These are phyloP conservation scores for Cyprinodon variegatus DNA, from an alignment of 2,113 vertebrate species.

Conservation along the genomic window DNA sequence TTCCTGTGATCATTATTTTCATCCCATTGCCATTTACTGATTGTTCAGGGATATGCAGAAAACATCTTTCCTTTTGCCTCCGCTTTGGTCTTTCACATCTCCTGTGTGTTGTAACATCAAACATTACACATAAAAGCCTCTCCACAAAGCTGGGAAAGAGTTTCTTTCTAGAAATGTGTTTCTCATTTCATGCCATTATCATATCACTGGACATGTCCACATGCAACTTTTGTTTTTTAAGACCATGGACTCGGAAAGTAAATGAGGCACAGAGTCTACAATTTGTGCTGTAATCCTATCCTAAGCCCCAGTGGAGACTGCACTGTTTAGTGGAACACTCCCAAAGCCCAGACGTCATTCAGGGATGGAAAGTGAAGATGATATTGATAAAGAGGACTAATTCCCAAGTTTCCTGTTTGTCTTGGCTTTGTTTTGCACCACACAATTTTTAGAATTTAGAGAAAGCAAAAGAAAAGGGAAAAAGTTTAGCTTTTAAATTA, in stretches of 20 bases:
- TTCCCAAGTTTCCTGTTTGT: constrained; percentile 71
- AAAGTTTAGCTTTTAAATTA: not conserved
- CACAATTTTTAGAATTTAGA: constrained; percentile 28
- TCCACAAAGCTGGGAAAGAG: constrained; percentile 35
- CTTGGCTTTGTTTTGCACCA: constrained; percentile 61
- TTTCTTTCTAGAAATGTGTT: constrained; percentile 71
- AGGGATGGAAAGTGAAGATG: constrained; percentile 52
- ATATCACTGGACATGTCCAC: constrained; percentile 75
- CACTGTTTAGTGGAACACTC: constrained; percentile 75
- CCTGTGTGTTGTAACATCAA: constrained; percentile 59
- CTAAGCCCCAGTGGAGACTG: constrained; percentile 59
- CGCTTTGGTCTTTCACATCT: constrained; percentile 39
- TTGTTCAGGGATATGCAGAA: constrained; percentile 5
- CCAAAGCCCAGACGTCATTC: constrained; percentile 65
- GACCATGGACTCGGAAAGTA: constrained; percentile 68
- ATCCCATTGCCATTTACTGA: not conserved
- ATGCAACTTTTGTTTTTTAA: constrained; percentile 71
- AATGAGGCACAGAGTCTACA: constrained; percentile 76
- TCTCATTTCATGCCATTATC: constrained; percentile 76
- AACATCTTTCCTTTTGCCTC: constrained; percentile 36
- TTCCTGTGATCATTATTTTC: not conserved
- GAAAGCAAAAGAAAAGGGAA: not conserved
- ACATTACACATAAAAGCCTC: constrained; percentile 64
- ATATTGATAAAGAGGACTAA: constrained; percentile 67
- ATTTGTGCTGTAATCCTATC: constrained; percentile 75